Base-by-base conservation (phyloP, 2,113 vertebrate genomes). In the Ceyx cyanopectus region DNA sequence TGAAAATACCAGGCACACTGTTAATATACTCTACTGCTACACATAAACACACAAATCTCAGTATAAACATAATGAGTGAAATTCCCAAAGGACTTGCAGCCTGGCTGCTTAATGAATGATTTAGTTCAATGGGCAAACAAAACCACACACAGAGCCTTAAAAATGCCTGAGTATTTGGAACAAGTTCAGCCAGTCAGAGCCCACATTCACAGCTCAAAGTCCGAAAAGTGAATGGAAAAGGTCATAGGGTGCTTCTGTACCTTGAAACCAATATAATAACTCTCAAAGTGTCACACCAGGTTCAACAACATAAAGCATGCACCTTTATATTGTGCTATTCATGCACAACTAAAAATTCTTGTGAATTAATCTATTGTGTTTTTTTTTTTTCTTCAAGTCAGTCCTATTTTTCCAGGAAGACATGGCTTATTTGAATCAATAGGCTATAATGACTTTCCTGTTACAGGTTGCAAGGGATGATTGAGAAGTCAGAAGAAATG, bases 11-110 rank as follows among this genome's bases (percentile, higher is more conserved):
- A 79, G 41, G 15, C 13, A 15, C 14, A 3, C 0, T 51, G 46
- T 69, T 91, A 79, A 76, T 60, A 58, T 13, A 76, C 11, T 9
- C 85, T 70, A 87, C 2, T 70, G 48, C 27, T 65, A 81, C 26
- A 41, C 34, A 74, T 6, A 68, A 87, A 81, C 30, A 80, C 27
- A 80, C 14, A 84, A 65, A 56, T 16, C 0, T 3, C 37, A 30
- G 40, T 32, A 70, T 29, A 77, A 89, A 88, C 82, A 80, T 56
- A 72, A 34, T 7, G 46, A 45, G 20, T 23, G 37, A 85, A 86
- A 94, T 91, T 89, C 30, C 54, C 75, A 69, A 87, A 89, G 46
- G 60, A 87, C 69, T 94, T 68, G 63, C 41, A 80, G 62, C 32
- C 32, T 85, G 30, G 30, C 26, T 89, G 67, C 67, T 87, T 94